Evolutionary conservation across 2,797 vertebrate genomes (phyloP).

Genomic region (Rhinoraja longicauda): DNA sequence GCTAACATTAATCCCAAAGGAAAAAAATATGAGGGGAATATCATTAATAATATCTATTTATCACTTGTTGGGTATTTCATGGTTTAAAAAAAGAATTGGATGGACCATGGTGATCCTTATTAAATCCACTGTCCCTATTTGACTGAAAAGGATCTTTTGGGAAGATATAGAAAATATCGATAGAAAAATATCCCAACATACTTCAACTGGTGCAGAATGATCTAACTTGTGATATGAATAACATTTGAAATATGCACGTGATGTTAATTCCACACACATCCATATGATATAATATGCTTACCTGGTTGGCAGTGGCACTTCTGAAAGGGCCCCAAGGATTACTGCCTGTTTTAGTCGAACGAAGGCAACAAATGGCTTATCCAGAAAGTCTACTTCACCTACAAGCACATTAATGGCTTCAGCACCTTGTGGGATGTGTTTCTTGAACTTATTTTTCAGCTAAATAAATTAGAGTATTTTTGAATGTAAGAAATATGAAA

Average conservation of each 20-base stretch:
- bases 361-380: conserved; percentile 57
- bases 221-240: background rate
- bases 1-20: background rate
- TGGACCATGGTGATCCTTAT: background rate
- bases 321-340: conserved; percentile 54
- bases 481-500: background rate
- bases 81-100: background rate
- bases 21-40: background rate
- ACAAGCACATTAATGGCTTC: conserved; percentile 59
- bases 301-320: conserved; percentile 64
- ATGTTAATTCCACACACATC: background rate
- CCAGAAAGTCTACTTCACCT: conserved; percentile 60
- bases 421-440: conserved; percentile 52
- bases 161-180: background rate
- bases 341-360: conserved; percentile 51
- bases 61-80: background rate
- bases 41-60: background rate
- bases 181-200: background rate
- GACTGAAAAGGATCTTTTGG: background rate
- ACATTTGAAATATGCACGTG: background rate
- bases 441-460: conserved; percentile 54
- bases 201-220: background rate
- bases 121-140: background rate
- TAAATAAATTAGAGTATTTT: conserved; percentile 42
- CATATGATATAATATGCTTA: conserved; percentile 43